Conservation (phyloP, 2,888 invertebrate genomes). For the Melieria omissa region DNA sequence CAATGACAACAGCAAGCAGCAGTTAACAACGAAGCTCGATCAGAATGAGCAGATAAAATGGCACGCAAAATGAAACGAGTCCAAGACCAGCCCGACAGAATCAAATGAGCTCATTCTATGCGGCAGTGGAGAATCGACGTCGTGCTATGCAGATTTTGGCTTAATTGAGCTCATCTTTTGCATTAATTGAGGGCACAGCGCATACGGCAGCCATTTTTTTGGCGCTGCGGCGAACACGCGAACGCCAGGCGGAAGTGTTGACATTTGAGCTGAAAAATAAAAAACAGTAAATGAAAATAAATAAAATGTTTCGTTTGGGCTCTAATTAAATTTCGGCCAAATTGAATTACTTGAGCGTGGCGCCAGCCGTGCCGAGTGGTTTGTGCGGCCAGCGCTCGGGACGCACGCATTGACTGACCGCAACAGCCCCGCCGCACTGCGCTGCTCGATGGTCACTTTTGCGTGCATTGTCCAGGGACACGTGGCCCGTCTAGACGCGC, state of each 20-base stretch:
- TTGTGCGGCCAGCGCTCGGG: too few species aligned
- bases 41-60: constrained; percentile 39
- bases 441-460: too few species aligned
- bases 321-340: too few species aligned
- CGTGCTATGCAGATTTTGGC: constrained; percentile 25
- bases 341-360: too few species aligned
- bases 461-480: too few species aligned
- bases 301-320: too few species aligned
- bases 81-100: too few species aligned
- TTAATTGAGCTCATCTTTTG: constrained; percentile 38
- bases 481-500: constrained; percentile 23
- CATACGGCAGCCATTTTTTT: constrained; percentile 25
- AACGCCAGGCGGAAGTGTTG: neutral
- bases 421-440: too few species aligned
- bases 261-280: too few species aligned
- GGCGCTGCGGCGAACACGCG: constrained; percentile 14
- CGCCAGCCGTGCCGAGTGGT: too few species aligned
- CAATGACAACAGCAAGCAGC: constrained; percentile 4
- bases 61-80: constrained; percentile 8
- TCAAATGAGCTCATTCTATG: neutral
- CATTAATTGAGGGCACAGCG: constrained; percentile 43
- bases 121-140: neutral
- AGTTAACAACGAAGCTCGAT: constrained; percentile 38
- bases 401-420: too few species aligned
- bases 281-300: too few species aligned